Conservation (phyloP, 2,888 invertebrate genomes). For the Mellilla xanthometata region DNA sequence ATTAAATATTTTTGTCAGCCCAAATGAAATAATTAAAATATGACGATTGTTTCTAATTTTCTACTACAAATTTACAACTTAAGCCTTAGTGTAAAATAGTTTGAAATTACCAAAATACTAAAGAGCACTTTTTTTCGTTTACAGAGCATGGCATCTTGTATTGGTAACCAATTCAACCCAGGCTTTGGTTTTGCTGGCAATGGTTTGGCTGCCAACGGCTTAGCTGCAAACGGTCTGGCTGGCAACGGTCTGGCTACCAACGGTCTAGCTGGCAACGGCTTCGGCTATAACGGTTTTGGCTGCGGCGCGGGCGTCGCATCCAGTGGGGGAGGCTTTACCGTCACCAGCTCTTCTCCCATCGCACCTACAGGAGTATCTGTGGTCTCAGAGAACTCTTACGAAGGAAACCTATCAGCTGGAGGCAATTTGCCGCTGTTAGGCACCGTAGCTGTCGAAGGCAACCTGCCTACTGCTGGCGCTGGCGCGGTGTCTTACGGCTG, state of each 20-base stretch:
- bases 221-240: constrained; percentile 1
- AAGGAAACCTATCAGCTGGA: constrained; percentile 33
- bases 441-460: constrained; percentile 39
- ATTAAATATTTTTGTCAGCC: too few relatives aligned
- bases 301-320: constrained; percentile 29
- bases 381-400: constrained; percentile 42
- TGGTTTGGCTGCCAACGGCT: not conserved
- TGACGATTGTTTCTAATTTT: too few relatives aligned
- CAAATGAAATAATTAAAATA: too few relatives aligned
- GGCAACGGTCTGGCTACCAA: not conserved
- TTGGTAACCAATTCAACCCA: constrained; percentile 4
- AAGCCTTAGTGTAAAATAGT: too few relatives aligned
- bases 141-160: constrained; percentile 36
- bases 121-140: too few relatives aligned
- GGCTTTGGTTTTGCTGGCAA: constrained; percentile 6
- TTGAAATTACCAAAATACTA: too few relatives aligned
- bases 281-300: constrained; percentile 1
- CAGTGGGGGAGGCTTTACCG: constrained; percentile 37
- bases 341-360: constrained; percentile 35
- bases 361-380: constrained; percentile 40
- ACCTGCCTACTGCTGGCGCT: constrained; percentile 36
- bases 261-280: constrained; percentile 19
- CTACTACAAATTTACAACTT: too few relatives aligned
- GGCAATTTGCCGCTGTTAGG: constrained; percentile 48
- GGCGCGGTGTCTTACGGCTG: constrained; percentile 38